Base-by-base conservation (phyloP, 2,797 vertebrate species). In the Danio tinwini region DNA sequence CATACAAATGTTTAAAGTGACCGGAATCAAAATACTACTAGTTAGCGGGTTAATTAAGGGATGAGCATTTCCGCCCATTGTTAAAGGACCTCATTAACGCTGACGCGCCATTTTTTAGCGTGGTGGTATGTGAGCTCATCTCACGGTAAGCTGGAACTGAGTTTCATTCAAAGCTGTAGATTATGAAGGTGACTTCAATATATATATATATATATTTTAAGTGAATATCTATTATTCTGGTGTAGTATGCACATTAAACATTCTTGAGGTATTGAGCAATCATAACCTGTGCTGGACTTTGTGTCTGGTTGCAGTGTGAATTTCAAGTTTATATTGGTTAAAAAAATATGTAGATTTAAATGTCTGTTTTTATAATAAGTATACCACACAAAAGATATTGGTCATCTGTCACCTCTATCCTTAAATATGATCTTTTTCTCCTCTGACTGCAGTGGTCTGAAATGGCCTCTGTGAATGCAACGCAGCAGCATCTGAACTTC, bases 401-500 rank as follows among this genome's bases (percentile, higher is more conserved):
- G n/a, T n/a, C n/a, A n/a, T n/a, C n/a, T n/a, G n/a, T n/a, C n/a
- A 5, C 10, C 10, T 4, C 37, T 29, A 29, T 49, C 4, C 9
- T 37, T 44, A 10, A 12, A 45, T 49, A 11, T 40, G 17, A 0
- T 7, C 0, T 1, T n/a, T 47, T n/a, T 9, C 21, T 3, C 0
- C 21, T 6, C 13, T 55, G 14, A 53, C 0, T 50, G 17, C 39
- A 68, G 65, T 52, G 69, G 63, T 17, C 73, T 80, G 82, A 59
- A 80, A 93, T 93, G 92, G 87, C 86, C 4, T 75, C 16, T 9
- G 21, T 90, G 84, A 87, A 88, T 0, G 86, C 92, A 13, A 86
- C 89, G 86, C 95, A 96, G 93, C 90, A 86, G 92, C 90, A 84
- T 78, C 88, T 97, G 81, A 93, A 94, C 83, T 96, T 97, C 80